These are phyloP conservation scores for Paracanthobrama guichenoti DNA, from an alignment of 2,113 vertebrate genomes.

Conservation along the genomic window DNA sequence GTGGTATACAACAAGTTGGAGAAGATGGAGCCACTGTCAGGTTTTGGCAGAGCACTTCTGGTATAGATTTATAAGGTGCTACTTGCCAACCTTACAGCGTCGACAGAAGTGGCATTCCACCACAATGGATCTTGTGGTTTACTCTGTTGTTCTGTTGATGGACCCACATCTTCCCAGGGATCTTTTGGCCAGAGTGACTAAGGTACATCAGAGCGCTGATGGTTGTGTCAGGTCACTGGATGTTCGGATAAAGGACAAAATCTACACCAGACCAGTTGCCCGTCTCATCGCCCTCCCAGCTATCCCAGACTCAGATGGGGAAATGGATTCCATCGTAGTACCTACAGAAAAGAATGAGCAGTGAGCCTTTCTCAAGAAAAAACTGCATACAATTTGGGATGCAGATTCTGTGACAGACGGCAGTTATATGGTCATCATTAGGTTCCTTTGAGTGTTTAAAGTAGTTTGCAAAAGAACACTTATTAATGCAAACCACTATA, in stretches of 20 bases:
- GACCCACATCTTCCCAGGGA: neutral
- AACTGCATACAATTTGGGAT: neutral
- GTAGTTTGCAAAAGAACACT: no score
- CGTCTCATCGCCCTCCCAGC: neutral
- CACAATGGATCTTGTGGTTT: neutral
- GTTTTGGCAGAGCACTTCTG: no score
- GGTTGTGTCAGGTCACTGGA: neutral
- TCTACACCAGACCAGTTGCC: neutral
- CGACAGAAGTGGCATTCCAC: neutral
- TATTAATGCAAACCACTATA: no score
- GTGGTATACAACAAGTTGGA: no score
- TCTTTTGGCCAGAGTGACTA: neutral
- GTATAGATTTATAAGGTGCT: no score
- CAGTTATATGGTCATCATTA: no score
- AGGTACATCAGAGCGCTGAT: neutral
- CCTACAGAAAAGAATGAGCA: neutral
- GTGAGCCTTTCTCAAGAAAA: neutral
- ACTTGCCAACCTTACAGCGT: neutral
- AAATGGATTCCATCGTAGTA: neutral
- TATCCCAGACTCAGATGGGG: neutral
- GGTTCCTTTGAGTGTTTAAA: no score
- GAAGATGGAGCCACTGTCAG: no score
- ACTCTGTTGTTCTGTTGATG: neutral
- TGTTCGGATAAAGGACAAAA: neutral
- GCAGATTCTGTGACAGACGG: no score